Base-by-base conservation (phyloP, 2,888 invertebrate species). In the Ornithoptera priamus region DNA sequence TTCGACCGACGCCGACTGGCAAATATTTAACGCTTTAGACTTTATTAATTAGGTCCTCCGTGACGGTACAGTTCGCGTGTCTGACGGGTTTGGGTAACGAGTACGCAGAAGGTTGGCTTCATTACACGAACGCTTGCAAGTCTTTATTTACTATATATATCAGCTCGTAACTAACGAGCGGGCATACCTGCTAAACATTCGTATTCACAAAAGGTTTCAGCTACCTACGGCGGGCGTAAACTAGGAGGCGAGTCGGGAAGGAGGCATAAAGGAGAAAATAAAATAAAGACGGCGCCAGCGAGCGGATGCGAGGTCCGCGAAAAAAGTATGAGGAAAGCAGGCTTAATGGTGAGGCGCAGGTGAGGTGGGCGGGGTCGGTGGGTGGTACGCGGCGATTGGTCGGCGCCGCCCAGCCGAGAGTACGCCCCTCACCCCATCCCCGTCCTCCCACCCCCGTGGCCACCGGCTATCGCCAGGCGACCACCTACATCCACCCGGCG, bases 231-330 rank as follows among this genome's bases (percentile, higher is more conserved):
- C 90, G 90, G 91, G 91, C 90, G 90, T 89, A 81, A 90, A 91
- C 89, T 88, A 91, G 92, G 90, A 90, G 90, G 89, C 85, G 88
- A 90, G 82, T 72, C 84, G 82, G 87, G 88, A 91, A 90, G 91
- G 92, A 92, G 92, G 91, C 85, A 88, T 84, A 85, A 90, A 91
- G 90, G 90, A 92, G 89, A 90, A 92, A 92, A 92, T 92, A 91
- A 92, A 92, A 90, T 92, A 89, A 91, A 92, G 92, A 92, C 89
- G 91, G 87, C 87, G 88, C 88, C 89, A 87, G 84, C 80, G 85
- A 90, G 86, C 90, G 90, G 91, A 89, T 90, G 83, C 85, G 89
- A 89, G 87, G 89, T 90, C 89, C 89, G 89, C 87, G 90, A 89
- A 92, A 92, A 92, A 92, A 92, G 90, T 90, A 85, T 73, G 84